A percentile compares a stretch with the other conserved stretches of the same genome.
Evolutionary conservation across 2,113 vertebrate species (phyloP).

Genomic region (Scolopax mira): DNA sequence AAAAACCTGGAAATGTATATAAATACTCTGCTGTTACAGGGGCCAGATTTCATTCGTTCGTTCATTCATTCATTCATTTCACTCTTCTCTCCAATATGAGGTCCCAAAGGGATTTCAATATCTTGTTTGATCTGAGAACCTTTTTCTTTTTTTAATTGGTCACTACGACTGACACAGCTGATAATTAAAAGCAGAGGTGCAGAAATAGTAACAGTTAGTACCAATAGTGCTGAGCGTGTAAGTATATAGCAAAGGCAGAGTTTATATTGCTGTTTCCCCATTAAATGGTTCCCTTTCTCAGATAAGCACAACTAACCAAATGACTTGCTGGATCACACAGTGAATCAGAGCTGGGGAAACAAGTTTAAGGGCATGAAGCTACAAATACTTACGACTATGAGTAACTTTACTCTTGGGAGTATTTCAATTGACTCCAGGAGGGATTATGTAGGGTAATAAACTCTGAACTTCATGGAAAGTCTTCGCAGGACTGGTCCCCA

Average conservation of each 20-base stretch:
- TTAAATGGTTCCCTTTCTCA: neutral
- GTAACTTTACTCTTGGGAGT: conserved; percentile 38
- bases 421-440: conserved; percentile 11
- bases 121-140: neutral
- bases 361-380: conserved; percentile 19
- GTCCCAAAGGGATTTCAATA: neutral
- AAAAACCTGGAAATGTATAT: neutral
- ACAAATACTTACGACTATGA: neutral
- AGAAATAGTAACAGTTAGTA: neutral
- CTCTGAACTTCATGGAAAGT: conserved; percentile 4
- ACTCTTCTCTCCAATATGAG: neutral
- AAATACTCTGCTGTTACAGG: neutral
- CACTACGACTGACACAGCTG: neutral
- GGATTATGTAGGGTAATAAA: conserved; percentile 41
- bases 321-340: neutral
- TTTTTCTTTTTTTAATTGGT: neutral
- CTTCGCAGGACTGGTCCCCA: neutral
- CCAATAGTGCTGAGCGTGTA: neutral
- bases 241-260: neutral
- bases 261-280: neutral
- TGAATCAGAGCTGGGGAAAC: neutral
- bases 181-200: neutral
- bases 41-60: neutral
- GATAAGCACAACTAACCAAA: neutral
- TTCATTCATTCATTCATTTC: neutral